phyloP scores from a whole-genome alignment of 2,888 invertebrate genomes.

The Urechis unicinctus region DNA sequence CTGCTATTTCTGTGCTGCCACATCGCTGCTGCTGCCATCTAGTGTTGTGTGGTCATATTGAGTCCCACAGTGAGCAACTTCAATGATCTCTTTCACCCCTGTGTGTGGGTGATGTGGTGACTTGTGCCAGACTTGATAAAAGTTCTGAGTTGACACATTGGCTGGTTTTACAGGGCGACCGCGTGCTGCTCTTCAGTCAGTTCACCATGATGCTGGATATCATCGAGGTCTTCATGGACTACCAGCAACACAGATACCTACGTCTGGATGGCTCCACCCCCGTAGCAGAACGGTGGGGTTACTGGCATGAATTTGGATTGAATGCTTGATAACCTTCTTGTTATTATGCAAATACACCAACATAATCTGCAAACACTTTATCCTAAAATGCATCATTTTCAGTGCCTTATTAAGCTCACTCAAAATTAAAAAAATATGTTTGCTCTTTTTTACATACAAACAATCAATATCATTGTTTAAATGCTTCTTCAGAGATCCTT shows the following conservation, averaged over 20 bases:
- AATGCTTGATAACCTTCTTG: too few species aligned
- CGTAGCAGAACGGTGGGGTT: constrained; percentile 45
- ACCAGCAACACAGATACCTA: constrained; percentile 66
- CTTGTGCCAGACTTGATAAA: not conserved
- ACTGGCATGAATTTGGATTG: too few species aligned
- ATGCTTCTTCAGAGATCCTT: too few species aligned
- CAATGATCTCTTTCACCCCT: too few species aligned
- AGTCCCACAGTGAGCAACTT: too few species aligned
- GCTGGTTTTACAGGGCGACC: constrained; percentile 44
- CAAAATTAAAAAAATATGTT: too few species aligned
- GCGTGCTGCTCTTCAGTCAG: constrained; percentile 91
- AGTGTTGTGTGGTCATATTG: too few species aligned
- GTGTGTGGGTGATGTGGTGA: too few species aligned
- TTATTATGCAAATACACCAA: too few species aligned
- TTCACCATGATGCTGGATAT: constrained; percentile 93
- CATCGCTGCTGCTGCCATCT: too few species aligned
- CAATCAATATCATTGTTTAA: not conserved
- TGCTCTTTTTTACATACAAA: not conserved
- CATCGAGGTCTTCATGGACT: constrained; percentile 77
- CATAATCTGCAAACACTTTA: too few species aligned
- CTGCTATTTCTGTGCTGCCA: too few species aligned
- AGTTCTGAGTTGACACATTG: not conserved
- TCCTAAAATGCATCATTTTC: not conserved
- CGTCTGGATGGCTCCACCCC: constrained; percentile 87
- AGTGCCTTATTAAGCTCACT: not conserved